phyloP scores from a whole-genome alignment of 1,140 invertebrate species.

The Pollicipes pollicipes region DNA sequence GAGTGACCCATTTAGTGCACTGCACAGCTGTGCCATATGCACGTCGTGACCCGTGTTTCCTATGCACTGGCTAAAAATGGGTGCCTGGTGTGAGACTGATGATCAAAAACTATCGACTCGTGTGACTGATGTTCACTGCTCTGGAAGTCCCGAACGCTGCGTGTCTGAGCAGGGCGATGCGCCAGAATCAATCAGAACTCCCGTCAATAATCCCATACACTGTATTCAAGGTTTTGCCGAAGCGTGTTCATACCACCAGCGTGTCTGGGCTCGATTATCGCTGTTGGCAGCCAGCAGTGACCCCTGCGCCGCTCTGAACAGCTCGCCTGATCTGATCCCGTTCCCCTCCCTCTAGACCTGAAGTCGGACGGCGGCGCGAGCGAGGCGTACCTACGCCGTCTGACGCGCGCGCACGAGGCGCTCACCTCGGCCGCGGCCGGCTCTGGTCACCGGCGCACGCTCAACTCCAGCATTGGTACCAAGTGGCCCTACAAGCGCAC shows the following conservation, averaged over 20 bases:
- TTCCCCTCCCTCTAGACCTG: constrained; percentile 55
- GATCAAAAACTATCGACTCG: too few species aligned
- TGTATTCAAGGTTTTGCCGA: too few species aligned
- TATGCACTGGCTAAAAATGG: too few species aligned
- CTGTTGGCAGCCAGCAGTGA: constrained; percentile 4
- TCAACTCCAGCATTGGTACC: constrained; percentile 73
- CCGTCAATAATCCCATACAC: too few species aligned
- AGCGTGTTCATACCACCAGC: not conserved
- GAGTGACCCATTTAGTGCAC: too few species aligned
- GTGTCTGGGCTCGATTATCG: not conserved
- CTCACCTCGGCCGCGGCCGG: constrained; percentile 42
- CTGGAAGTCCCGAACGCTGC: too few species aligned
- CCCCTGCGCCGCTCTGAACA: too few species aligned
- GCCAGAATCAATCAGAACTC: not conserved
- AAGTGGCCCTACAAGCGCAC: constrained; percentile 92
- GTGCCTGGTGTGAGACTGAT: too few species aligned
- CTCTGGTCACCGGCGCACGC: constrained; percentile 34
- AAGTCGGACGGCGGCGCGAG: constrained; percentile 73
- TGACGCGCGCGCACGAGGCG: constrained; percentile 75
- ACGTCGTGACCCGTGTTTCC: too few species aligned
- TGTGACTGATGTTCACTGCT: too few species aligned
- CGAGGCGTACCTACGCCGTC: constrained; percentile 70
- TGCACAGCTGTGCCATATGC: too few species aligned
- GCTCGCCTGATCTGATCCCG: too few species aligned
- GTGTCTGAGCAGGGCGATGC: constrained; percentile 4